phyloP scores from a whole-genome alignment of 2,797 vertebrate species.

The Sparidentex hasta region DNA sequence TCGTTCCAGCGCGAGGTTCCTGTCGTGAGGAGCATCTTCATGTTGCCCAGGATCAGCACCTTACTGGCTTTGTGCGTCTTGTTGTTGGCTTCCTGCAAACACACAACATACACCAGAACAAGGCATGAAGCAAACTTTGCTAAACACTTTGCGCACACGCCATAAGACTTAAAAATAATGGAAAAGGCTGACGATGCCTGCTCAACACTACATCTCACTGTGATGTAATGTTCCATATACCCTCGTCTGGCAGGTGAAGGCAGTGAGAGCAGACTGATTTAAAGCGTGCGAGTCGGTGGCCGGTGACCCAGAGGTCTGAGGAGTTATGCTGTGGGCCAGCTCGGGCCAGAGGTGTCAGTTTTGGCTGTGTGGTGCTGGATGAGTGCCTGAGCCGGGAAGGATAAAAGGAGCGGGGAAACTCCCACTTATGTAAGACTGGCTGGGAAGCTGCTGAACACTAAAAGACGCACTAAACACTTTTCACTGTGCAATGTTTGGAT shows the following conservation, averaged over 20 bases:
- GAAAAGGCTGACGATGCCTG: not conserved
- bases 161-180: not conserved
- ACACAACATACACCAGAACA: slow-evolving; percentile 26
- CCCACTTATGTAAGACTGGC: slow-evolving; percentile 27
- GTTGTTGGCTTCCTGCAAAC: slow-evolving; percentile 87
- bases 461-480: not conserved
- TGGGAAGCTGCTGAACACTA: not conserved
- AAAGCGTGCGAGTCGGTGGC: slow-evolving; percentile 36
- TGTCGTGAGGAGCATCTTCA: slow-evolving; percentile 90
- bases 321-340: slow-evolving; percentile 38
- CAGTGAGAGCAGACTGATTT: slow-evolving; percentile 19
- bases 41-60: slow-evolving; percentile 91
- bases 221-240: slow-evolving; percentile 12
- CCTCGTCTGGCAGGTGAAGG: slow-evolving; percentile 25
- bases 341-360: slow-evolving; percentile 70
- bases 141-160: not conserved
- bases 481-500: not conserved
- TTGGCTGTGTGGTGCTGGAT: slow-evolving; percentile 77
- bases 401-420: slow-evolving; percentile 16
- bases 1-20: slow-evolving; percentile 93
- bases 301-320: slow-evolving; percentile 59
- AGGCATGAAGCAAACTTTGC: not conserved
- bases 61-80: slow-evolving; percentile 91
- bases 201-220: not conserved
- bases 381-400: slow-evolving; percentile 24